A percentile compares a stretch with the other conserved stretches of the same genome.
phyloP scores from a whole-genome alignment of 2,113 vertebrate species.

The Egretta garzetta region DNA sequence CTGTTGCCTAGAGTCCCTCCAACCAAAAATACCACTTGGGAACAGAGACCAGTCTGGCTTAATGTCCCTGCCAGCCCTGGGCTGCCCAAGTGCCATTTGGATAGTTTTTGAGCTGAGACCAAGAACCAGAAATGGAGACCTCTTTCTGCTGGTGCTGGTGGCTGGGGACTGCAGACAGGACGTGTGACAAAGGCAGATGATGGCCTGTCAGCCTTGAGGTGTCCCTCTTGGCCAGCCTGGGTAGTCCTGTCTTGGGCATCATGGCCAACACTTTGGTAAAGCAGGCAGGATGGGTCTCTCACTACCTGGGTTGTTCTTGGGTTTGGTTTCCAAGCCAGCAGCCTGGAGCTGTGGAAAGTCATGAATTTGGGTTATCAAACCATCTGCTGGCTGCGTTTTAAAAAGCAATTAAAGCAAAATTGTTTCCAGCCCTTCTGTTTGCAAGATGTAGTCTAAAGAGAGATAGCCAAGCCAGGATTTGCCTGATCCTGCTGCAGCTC shows the following conservation, averaged over 20 bases:
- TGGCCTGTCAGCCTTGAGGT: not conserved
- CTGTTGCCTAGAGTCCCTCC: not conserved
- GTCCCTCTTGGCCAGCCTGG: not conserved
- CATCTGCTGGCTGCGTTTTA: constrained; percentile 52
- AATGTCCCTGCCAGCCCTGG: not conserved
- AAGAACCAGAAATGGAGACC: not conserved
- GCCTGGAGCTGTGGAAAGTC: constrained; percentile 32
- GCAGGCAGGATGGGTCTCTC: not conserved
- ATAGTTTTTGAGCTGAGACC: not conserved
- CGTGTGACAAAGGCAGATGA: not conserved
- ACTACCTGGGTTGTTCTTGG: not conserved
- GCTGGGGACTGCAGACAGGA: not conserved
- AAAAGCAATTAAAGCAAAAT: constrained; percentile 61
- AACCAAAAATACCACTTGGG: not conserved
- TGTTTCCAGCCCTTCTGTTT: constrained; percentile 59
- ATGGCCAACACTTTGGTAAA: not conserved
- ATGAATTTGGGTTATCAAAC: constrained; percentile 58
- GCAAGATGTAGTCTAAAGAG: constrained; percentile 54
- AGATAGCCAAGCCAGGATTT: constrained; percentile 24
- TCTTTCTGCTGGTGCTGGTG: not conserved
- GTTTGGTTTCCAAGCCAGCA: constrained; percentile 4
- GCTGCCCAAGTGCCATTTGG: not conserved
- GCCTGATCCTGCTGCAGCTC: not conserved
- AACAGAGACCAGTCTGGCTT: not conserved
- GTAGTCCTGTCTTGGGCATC: not conserved